These are phyloP conservation scores for Centroberyx gerrardi DNA, from an alignment of 2,797 vertebrate genomes.

Conservation along the genomic window DNA sequence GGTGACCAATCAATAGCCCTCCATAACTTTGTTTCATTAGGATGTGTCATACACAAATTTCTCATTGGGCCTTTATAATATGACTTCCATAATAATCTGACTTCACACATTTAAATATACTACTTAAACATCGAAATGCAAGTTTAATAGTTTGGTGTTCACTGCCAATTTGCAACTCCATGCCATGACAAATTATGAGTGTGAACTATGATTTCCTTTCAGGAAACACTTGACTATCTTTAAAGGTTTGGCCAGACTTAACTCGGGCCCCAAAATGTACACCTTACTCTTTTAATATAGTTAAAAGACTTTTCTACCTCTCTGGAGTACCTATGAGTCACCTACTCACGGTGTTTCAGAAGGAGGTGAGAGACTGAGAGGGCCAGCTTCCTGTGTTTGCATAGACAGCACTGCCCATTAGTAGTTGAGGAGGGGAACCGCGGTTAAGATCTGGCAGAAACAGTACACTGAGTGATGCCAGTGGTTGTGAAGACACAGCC, in stretches of 20 bases:
- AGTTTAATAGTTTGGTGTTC: neutral
- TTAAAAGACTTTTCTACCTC: neutral
- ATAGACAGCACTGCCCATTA: neutral
- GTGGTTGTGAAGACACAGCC: slow-evolving; percentile 10
- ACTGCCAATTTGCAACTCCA: neutral
- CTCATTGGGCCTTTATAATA: no score
- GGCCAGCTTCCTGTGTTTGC: slow-evolving; percentile 22
- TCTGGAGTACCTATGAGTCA: neutral
- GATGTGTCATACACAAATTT: no score
- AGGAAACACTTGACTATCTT: neutral
- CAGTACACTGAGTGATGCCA: slow-evolving; percentile 4
- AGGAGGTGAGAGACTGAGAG: slow-evolving; percentile 5
- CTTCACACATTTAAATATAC: no score
- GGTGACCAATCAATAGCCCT: no score
- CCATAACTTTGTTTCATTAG: no score
- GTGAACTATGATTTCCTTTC: neutral
- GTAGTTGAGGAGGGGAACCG: neutral
- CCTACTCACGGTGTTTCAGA: slow-evolving; percentile 2
- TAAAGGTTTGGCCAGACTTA: neutral
- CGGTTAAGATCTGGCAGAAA: slow-evolving; percentile 18
- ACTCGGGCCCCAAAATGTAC: neutral
- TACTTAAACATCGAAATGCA: neutral
- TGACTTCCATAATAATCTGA: neutral
- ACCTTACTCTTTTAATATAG: neutral
- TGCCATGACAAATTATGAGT: neutral